Evolutionary conservation across 2,888 invertebrate species (phyloP).

Genomic region (Callyntrura guangdongensis): DNA sequence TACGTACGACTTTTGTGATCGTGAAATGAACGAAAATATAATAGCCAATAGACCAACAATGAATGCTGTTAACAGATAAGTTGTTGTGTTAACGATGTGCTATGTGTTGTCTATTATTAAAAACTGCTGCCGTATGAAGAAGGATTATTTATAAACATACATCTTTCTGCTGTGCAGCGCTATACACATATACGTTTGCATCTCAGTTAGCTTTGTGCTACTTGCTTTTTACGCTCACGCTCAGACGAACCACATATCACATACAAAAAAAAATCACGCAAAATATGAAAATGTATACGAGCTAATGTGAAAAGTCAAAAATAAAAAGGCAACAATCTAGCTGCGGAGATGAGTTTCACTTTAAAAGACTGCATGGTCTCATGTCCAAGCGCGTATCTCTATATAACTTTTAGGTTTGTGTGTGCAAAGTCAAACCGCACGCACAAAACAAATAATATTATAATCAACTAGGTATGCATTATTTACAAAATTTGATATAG

Average conservation of each 20-base stretch:
- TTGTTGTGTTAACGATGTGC: no score
- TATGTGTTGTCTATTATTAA: no score
- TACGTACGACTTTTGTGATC: no score
- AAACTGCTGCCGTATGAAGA: no score
- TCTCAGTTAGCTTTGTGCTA: not conserved
- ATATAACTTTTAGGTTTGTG: not conserved
- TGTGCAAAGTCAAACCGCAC: conserved; percentile 14
- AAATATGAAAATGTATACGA: not conserved
- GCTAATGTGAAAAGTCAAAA: conserved; percentile 15
- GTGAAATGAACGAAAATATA: no score
- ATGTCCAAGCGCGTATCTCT: not conserved
- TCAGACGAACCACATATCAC: not conserved
- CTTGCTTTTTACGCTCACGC: not conserved
- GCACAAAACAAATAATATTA: not conserved
- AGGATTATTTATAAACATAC: no score
- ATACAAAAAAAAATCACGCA: not conserved
- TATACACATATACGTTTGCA: no score
- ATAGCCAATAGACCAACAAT: no score
- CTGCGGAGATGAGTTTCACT: conserved; percentile 57
- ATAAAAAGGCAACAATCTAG: not conserved
- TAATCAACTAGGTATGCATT: not conserved
- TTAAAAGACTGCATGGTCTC: not conserved
- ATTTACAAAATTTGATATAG: not conserved
- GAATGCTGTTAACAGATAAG: no score
- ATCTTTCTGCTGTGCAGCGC: no score